These are phyloP conservation scores for Phylloscopus collybita DNA, from an alignment of 2,797 vertebrate species.

Conservation along the genomic window DNA sequence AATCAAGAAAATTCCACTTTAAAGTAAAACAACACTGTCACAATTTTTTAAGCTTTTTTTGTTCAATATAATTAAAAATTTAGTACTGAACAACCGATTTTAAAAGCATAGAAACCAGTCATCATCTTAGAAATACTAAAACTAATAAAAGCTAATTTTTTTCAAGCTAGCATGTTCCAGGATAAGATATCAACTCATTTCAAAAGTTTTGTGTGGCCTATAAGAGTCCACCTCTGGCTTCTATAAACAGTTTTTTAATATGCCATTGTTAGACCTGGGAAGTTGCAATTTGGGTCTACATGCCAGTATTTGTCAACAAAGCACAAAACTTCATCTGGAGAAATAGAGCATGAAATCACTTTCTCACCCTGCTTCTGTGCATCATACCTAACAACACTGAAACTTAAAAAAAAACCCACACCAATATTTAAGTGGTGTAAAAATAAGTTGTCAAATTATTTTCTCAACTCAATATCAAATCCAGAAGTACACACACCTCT, in stretches of 20 bases:
- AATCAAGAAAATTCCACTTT: background rate
- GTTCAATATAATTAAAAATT: background rate
- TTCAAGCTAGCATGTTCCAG: background rate
- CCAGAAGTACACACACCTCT: background rate
- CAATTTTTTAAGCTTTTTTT: background rate
- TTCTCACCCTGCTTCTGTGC: slow-evolving; percentile 60
- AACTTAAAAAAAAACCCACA: slow-evolving; percentile 19
- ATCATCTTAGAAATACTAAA: background rate
- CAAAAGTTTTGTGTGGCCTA: background rate
- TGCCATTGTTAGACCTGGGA: slow-evolving; percentile 13
- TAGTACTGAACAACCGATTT: background rate
- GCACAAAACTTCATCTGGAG: slow-evolving; percentile 59
- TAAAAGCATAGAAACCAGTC: background rate
- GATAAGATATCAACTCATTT: background rate
- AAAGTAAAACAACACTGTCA: background rate
- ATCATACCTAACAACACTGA: slow-evolving; percentile 63
- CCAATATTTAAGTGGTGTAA: slow-evolving; percentile 59
- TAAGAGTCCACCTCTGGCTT: background rate
- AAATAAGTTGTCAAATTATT: slow-evolving; percentile 69
- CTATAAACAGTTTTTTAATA: slow-evolving; percentile 8
- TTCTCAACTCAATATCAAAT: slow-evolving; percentile 67
- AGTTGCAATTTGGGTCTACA: slow-evolving; percentile 30
- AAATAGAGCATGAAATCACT: slow-evolving; percentile 75
- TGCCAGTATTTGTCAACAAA: slow-evolving; percentile 44
- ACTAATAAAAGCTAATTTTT: background rate